These are phyloP conservation scores for Brienomyrus longianalis DNA, from an alignment of 2,113 vertebrate genomes.

Conservation along the genomic window DNA sequence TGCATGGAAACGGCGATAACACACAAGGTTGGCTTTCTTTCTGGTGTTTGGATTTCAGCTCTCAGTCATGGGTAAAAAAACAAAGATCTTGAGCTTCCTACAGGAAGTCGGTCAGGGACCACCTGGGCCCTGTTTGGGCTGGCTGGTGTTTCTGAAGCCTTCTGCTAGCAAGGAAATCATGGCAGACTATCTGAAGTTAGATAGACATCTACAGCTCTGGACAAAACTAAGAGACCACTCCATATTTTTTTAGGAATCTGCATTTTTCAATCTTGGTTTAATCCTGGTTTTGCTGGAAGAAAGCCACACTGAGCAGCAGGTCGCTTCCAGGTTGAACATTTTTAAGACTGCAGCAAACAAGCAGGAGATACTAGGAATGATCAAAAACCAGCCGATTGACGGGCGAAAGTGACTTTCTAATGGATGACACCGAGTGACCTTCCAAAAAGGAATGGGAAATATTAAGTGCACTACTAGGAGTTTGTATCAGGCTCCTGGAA, in stretches of 20 bases:
- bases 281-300: neutral
- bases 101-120: conserved; percentile 8
- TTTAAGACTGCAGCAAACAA: neutral
- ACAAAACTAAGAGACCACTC: neutral
- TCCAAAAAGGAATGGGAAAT: neutral
- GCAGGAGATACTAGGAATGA: neutral
- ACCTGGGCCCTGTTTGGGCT: conserved; percentile 9
- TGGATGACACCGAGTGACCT: neutral
- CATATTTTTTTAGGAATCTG: neutral
- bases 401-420: neutral
- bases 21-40: neutral
- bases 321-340: neutral
- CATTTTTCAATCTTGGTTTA: neutral
- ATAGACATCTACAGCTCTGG: neutral
- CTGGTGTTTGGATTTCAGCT: conserved; percentile 31
- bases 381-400: neutral
- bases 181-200: neutral
- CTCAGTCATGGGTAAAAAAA: conserved; percentile 34
- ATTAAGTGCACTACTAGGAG: neutral
- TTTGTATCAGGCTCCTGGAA: neutral
- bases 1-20: neutral
- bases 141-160: neutral
- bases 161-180: neutral
- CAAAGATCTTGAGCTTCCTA: conserved; percentile 16
- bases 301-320: neutral